Conservation (phyloP, 2,888 invertebrate species). For the Latrodectus elegans region DNA sequence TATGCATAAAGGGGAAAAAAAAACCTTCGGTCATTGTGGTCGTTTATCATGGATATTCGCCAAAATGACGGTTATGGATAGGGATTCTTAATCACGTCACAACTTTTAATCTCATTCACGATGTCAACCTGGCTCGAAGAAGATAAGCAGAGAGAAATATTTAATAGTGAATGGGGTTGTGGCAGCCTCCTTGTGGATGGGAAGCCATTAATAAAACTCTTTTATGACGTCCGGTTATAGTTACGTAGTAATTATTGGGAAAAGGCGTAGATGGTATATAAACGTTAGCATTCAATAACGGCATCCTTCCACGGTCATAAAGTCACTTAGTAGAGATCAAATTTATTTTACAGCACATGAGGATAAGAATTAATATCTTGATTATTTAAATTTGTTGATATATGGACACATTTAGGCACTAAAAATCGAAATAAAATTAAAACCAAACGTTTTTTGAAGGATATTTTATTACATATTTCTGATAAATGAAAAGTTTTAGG, state of each 20-base stretch:
- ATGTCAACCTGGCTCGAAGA: not conserved
- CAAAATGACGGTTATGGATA: constrained; percentile 44
- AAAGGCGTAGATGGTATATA: no score
- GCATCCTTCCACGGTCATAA: no score
- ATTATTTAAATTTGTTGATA: no score
- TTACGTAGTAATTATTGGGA: not conserved
- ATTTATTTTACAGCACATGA: no score
- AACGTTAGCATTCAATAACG: no score
- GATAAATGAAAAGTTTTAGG: no score
- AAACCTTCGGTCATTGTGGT: constrained; percentile 19
- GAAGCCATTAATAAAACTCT: constrained; percentile 53
- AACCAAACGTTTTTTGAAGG: no score
- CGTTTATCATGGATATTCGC: constrained; percentile 23
- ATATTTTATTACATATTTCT: no score
- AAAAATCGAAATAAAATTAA: no score
- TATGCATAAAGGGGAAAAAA: constrained; percentile 5
- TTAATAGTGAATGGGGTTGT: constrained; percentile 28
- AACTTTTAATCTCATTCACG: constrained; percentile 23
- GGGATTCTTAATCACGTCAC: constrained; percentile 38
- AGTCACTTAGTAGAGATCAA: no score
- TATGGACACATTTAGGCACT: no score
- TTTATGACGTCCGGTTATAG: not conserved
- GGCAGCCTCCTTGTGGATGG: constrained; percentile 17
- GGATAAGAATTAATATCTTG: no score
- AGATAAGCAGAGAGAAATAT: constrained; percentile 30